Percentiles rank a stretch among this genome's conserved stretches.
Evolutionary conservation across 2,888 invertebrate genomes (phyloP).

Genomic region (Eumerus sabulonum): DNA sequence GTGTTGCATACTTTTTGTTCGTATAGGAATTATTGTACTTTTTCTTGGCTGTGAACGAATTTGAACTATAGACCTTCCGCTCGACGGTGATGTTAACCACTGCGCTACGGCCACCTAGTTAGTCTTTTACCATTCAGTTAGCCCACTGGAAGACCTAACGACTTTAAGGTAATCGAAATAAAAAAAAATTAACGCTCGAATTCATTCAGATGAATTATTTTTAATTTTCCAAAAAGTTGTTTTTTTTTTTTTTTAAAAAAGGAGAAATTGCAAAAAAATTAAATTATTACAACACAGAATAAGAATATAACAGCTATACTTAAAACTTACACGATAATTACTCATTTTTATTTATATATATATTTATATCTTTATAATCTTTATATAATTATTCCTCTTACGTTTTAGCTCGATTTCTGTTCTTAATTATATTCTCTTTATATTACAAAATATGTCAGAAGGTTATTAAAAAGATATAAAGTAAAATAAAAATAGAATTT

Average conservation of each 20-base stretch:
- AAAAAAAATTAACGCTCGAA: constrained; percentile 31
- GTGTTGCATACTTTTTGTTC: no score
- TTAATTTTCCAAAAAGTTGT: constrained; percentile 65
- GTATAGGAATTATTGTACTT: no score
- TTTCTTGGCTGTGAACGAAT: no score
- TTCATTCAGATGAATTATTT: constrained; percentile 67
- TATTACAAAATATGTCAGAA: constrained; percentile 67
- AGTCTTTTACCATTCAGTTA: no score
- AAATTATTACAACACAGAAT: constrained; percentile 69
- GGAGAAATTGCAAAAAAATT: constrained; percentile 68
- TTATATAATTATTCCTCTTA: constrained; percentile 53
- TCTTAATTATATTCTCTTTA: constrained; percentile 49
- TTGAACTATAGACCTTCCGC: no score
- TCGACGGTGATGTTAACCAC: no score
- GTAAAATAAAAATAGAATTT: constrained; percentile 41
- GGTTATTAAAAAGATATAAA: constrained; percentile 34
- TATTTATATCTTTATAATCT: constrained; percentile 20
- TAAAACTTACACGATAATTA: constrained; percentile 65
- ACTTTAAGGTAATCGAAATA: no score
- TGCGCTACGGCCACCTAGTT: no score
- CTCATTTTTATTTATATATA: constrained; percentile 65
- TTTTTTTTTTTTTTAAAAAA: constrained; percentile 47
- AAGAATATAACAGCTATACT: constrained; percentile 66
- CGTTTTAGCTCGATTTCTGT: constrained; percentile 44
- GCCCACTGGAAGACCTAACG: no score